Evolutionary conservation across 2,113 vertebrate genomes (phyloP).

Genomic region (Polyodon spathula): DNA sequence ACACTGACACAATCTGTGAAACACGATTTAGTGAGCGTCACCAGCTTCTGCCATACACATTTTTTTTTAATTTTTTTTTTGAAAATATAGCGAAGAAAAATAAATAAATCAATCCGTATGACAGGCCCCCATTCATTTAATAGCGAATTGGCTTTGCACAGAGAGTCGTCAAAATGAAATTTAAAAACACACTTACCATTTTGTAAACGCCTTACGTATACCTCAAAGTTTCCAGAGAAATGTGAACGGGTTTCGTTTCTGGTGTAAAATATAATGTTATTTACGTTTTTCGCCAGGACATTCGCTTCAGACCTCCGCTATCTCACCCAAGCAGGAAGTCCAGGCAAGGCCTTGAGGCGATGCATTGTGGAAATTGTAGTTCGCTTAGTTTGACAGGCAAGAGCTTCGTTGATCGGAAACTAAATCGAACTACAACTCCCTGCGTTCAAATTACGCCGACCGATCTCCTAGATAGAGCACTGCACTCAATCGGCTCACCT

Average conservation of each 20-base stretch:
- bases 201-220: constrained; percentile 18
- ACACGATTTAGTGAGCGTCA: too few species aligned
- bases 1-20: too few species aligned
- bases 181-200: constrained; percentile 41
- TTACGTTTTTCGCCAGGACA: constrained; percentile 23
- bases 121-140: constrained; percentile 8
- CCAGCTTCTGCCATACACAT: too few species aligned
- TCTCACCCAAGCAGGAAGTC: constrained; percentile 38
- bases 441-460: too few species aligned
- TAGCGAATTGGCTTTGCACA: constrained; percentile 2
- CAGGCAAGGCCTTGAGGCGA: background rate
- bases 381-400: background rate
- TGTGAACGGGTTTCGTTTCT: background rate
- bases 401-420: fast-evolving
- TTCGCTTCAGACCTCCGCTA: constrained; percentile 37
- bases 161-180: background rate
- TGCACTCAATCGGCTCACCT: too few species aligned
- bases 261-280: background rate
- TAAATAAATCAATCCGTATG: background rate
- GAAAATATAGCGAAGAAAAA: too few species aligned
- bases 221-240: constrained; percentile 8
- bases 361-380: constrained; percentile 42
- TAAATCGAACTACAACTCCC: constrained; percentile 43
- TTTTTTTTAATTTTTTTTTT: too few species aligned
- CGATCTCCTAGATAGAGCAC: too few species aligned